A percentile compares a stretch with the other conserved stretches of the same genome.
These are phyloP conservation scores for Rhodophaea formosa DNA, from an alignment of 2,888 invertebrate species.

Conservation along the genomic window DNA sequence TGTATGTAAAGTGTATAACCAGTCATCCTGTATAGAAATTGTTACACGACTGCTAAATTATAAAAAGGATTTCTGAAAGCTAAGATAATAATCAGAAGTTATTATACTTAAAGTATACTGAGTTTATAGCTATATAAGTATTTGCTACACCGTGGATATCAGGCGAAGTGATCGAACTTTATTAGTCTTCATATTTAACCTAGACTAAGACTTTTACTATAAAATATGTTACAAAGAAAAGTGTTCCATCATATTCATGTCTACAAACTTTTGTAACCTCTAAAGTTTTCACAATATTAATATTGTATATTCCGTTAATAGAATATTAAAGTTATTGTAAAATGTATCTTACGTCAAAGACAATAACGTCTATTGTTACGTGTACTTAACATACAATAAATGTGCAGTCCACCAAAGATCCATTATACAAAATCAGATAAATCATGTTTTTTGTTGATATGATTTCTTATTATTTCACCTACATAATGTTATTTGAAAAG, in stretches of 20 bases:
- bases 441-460: not conserved
- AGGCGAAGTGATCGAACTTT: not conserved
- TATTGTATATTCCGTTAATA: conserved; percentile 10
- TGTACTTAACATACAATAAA: conserved; percentile 2
- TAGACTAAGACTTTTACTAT: not conserved
- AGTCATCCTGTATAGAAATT: no score
- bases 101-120: not conserved
- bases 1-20: no score
- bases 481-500: no score
- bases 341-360: conserved; percentile 29
- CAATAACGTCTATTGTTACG: conserved; percentile 29
- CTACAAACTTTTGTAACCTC: conserved; percentile 4
- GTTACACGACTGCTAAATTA: no score
- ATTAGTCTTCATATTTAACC: not conserved
- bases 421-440: not conserved
- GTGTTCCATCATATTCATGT: conserved; percentile 15
- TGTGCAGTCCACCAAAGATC: not conserved
- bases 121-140: not conserved
- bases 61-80: no score
- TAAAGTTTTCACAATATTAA: not conserved
- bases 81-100: no score
- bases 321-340: conserved; percentile 21
- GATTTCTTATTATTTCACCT: no score
- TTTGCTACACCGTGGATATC: not conserved
- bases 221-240: not conserved